Evolutionary conservation across 2,113 vertebrate genomes (phyloP).

Genomic region (Etheostoma spectabile): DNA sequence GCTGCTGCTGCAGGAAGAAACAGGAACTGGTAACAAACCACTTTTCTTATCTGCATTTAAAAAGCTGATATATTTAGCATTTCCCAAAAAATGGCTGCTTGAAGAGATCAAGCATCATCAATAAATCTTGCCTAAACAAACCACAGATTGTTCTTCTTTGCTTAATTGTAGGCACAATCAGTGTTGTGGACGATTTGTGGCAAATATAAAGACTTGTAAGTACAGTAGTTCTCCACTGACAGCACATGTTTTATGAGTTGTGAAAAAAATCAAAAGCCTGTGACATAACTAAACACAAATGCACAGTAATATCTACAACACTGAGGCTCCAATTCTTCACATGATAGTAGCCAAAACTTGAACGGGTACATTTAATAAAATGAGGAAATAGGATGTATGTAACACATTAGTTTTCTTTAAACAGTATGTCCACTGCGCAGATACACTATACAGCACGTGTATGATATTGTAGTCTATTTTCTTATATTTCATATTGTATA

Average conservation of each 20-base stretch:
- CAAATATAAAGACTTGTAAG: neutral
- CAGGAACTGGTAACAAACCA: constrained; percentile 11
- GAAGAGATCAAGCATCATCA: constrained; percentile 3
- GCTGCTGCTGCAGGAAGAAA: constrained; percentile 38
- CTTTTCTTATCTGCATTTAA: neutral
- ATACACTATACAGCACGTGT: too few species aligned
- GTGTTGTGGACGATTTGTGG: neutral
- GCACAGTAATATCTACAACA: neutral
- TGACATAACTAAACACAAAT: neutral
- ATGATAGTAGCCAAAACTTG: neutral
- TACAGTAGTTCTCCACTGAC: too few species aligned
- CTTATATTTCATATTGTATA: too few species aligned
- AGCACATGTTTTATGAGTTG: neutral
- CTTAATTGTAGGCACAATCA: neutral
- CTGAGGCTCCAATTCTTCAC: neutral
- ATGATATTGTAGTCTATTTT: too few species aligned
- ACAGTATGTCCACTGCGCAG: too few species aligned
- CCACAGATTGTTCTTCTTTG: neutral
- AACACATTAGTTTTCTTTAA: too few species aligned
- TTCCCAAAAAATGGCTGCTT: neutral
- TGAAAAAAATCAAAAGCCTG: too few species aligned
- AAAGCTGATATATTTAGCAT: neutral
- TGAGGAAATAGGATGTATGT: too few species aligned
- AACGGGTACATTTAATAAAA: neutral
- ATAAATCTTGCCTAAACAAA: constrained; percentile 2